Conservation (phyloP, 2,797 vertebrate species). For the Apogon talboti region DNA sequence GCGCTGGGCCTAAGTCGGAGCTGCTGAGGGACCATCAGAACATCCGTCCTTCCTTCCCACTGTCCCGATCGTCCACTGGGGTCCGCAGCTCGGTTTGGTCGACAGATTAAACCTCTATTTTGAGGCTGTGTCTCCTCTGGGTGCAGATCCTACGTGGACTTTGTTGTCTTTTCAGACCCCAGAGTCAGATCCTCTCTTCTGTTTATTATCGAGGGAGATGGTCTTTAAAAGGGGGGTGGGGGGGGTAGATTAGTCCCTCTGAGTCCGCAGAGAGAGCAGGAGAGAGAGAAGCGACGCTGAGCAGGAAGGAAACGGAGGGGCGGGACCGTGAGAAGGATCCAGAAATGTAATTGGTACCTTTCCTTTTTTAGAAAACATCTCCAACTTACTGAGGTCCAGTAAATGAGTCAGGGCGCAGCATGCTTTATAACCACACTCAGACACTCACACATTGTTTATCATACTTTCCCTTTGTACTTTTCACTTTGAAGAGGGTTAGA, state of each 20-base stretch:
- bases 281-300: slow-evolving; percentile 14
- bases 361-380: slow-evolving; percentile 80
- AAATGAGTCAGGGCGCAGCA: slow-evolving; percentile 73
- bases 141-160: slow-evolving; percentile 24
- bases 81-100: slow-evolving; percentile 9
- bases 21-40: slow-evolving; percentile 11
- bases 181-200: slow-evolving; percentile 44
- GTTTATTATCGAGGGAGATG: slow-evolving; percentile 58
- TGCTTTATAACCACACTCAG: slow-evolving; percentile 63
- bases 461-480: slow-evolving; percentile 76
- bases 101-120: slow-evolving; percentile 48
- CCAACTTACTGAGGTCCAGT: slow-evolving; percentile 62
- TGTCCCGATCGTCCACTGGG: slow-evolving; percentile 19
- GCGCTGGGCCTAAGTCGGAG: no score
- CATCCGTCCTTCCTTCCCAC: slow-evolving; percentile 1
- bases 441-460: slow-evolving; percentile 67
- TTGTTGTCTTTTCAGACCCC: slow-evolving; percentile 37
- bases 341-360: slow-evolving; percentile 76
- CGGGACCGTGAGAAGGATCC: slow-evolving; percentile 61
- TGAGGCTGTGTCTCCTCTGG: slow-evolving; percentile 40
- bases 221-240: slow-evolving; percentile 41
- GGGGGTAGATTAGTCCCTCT: slow-evolving; percentile 37
- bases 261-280: slow-evolving; percentile 32
- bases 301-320: slow-evolving; percentile 68
- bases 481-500: slow-evolving; percentile 70